Base-by-base conservation (phyloP, 2,797 vertebrate species). In the Urosaurus nigricauda region DNA sequence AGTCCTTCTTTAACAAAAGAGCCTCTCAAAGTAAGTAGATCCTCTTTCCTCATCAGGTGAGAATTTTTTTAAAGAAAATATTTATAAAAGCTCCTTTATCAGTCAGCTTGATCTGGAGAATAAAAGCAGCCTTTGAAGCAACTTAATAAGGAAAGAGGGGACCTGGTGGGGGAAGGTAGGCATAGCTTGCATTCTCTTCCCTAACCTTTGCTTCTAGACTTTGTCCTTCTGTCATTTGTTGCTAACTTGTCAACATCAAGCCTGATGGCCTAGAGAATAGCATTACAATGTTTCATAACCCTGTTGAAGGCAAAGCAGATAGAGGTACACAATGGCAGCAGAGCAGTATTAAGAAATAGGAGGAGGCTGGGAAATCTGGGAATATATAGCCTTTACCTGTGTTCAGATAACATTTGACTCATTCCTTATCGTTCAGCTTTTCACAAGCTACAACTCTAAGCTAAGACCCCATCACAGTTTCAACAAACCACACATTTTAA, bases 161-260 rank as follows among this genome's bases (percentile, higher is more conserved):
- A 93, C 83, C 88, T 95, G 60, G 78, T 90, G 94, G 91, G 91
- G 94, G 96, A 94, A 93, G 97, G 96, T 93, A 91, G 91, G 88
- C 93, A 95, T 95, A 96, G 91, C 93, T 97, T 90, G 85, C 95
- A 96, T 95, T 94, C 94, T 96, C 87, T 91, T 92, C 90, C 47
- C 91, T 97, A 95, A 96, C 95, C 94, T 96, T 95, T 88, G 2
- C 82, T 14, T 51, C 90, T 74, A 94, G 89, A 88, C 74, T 68
- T 92, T 95, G 91, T 94, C 92, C 94, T 89, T 92, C 91, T 94
- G 94, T 96, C 94, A 95, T 88, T 94, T 95, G 94, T 94, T 93
- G 95, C 88, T 89, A 91, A 79, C 84, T 94, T 95, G 94, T 95
- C 88, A 91, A 71, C 92, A 92, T 92, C 60, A 90, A 92, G 80